A percentile compares a stretch with the other conserved stretches of the same genome.
These are phyloP conservation scores for Macrochelys suwanniensis DNA, from an alignment of 2,797 vertebrate genomes.

Conservation along the genomic window DNA sequence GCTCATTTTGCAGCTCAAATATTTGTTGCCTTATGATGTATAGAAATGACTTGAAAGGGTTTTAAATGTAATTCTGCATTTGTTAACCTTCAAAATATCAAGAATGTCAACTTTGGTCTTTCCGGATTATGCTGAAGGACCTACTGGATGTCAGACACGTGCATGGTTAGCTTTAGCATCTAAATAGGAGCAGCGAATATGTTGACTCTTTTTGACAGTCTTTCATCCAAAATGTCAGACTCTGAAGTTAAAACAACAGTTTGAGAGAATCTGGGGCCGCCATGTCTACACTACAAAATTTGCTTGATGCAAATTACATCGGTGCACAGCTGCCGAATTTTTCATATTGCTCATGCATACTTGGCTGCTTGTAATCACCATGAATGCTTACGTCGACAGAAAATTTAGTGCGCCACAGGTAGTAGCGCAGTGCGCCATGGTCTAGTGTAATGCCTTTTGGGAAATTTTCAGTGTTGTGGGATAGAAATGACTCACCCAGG, in stretches of 20 bases:
- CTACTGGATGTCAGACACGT: constrained; percentile 2
- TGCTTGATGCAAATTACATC: neutral
- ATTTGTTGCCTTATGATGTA: constrained; percentile 6
- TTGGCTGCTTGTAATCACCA: neutral
- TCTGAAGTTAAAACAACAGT: constrained; percentile 35
- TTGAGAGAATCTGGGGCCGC: neutral
- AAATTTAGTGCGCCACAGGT: neutral
- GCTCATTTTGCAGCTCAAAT: neutral
- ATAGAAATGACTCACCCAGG: neutral
- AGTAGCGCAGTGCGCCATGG: neutral
- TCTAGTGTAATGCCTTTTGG: neutral
- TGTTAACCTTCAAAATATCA: constrained; percentile 71
- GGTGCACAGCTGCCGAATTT: neutral
- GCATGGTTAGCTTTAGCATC: constrained; percentile 67
- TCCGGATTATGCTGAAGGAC: constrained; percentile 41
- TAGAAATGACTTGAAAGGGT: constrained; percentile 69
- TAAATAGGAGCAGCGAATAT: constrained; percentile 68
- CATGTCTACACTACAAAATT: neutral
- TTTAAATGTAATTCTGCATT: constrained; percentile 64
- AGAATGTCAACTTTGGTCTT: constrained; percentile 69
- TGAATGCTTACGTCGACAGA: neutral
- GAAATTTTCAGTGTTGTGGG: neutral
- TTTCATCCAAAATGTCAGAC: constrained; percentile 63
- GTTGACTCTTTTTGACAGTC: constrained; percentile 68
- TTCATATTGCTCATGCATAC: neutral